Evolutionary conservation across 1,140 invertebrate genomes (phyloP).

Genomic region (Drosophila tristis): DNA sequence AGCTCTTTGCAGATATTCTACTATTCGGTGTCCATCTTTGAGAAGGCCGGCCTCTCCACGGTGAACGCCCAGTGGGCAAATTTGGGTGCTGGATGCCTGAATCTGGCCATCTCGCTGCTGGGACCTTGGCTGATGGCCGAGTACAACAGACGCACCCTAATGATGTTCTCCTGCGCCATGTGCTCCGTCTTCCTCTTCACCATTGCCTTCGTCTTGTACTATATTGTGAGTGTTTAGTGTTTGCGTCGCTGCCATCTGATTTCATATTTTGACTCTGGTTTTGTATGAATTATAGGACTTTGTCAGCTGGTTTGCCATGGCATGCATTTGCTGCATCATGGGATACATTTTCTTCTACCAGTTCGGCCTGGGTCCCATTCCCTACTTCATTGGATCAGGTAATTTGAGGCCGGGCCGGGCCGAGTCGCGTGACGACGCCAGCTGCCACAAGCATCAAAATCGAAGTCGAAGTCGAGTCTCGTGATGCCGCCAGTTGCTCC

Average conservation of each 20-base stretch:
- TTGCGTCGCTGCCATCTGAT: not conserved
- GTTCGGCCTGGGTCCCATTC: slow-evolving; percentile 93
- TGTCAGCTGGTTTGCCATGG: slow-evolving; percentile 88
- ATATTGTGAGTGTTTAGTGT: slow-evolving; percentile 85
- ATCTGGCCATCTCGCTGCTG: slow-evolving; percentile 88
- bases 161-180: slow-evolving; percentile 86
- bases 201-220: slow-evolving; percentile 85
- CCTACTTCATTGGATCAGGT: slow-evolving; percentile 94
- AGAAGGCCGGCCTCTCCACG: slow-evolving; percentile 86
- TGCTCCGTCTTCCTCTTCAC: slow-evolving; percentile 85
- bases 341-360: slow-evolving; percentile 93
- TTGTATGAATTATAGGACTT: slow-evolving; percentile 85
- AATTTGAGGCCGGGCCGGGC: slow-evolving; percentile 8
- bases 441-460: too few relatives aligned
- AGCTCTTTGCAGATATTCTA: slow-evolving; percentile 88
- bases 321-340: slow-evolving; percentile 90
- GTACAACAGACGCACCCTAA: slow-evolving; percentile 86
- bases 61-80: slow-evolving; percentile 87
- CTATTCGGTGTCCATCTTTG: slow-evolving; percentile 90
- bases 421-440: slow-evolving; percentile 28
- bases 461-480: not conserved
- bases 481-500: slow-evolving; percentile 8
- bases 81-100: slow-evolving; percentile 88
- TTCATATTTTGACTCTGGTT: not conserved
- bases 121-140: slow-evolving; percentile 86